Percentiles rank a stretch among this genome's conserved stretches.
phyloP scores from a whole-genome alignment of 2,888 invertebrate genomes.

The Drosophila pseudotalamancana region DNA sequence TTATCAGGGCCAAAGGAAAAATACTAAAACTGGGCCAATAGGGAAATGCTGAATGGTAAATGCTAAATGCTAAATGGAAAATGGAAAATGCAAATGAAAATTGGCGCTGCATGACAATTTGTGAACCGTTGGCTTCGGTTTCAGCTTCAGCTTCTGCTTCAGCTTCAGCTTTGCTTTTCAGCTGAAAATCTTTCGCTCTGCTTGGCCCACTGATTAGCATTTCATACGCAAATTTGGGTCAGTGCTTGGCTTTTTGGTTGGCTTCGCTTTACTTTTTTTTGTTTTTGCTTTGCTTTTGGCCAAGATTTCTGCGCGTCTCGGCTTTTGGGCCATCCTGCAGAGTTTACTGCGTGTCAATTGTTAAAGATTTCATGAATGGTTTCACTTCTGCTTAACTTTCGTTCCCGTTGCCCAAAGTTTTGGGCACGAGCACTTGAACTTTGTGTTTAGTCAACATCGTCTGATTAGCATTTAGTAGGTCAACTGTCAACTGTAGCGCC shows the following conservation, averaged over 20 bases:
- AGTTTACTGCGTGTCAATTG: constrained; percentile 60
- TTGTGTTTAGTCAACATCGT: constrained; percentile 32
- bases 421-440: constrained; percentile 53
- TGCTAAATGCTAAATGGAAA: constrained; percentile 21
- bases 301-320: constrained; percentile 55
- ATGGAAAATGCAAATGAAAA: constrained; percentile 40
- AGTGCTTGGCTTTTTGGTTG: constrained; percentile 18
- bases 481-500: constrained; percentile 53
- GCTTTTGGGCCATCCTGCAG: constrained; percentile 10
- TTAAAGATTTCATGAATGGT: constrained; percentile 77
- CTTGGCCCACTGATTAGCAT: constrained; percentile 52
- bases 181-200: constrained; percentile 25
- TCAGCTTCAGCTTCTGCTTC: too few relatives aligned
- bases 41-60: constrained; percentile 9
- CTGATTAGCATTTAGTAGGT: constrained; percentile 79
- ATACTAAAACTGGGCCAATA: neutral
- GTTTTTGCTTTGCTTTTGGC: constrained; percentile 5
- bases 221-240: constrained; percentile 65
- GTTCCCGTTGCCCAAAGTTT: too few relatives aligned
- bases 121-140: constrained; percentile 28
- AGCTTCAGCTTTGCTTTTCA: constrained; percentile 21
- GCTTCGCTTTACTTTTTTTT: constrained; percentile 6
- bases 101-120: constrained; percentile 41
- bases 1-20: constrained; percentile 58
- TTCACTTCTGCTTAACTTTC: constrained; percentile 69